Base-by-base conservation (phyloP, 23 tunicate species). In the Styela plicata region DNA sequence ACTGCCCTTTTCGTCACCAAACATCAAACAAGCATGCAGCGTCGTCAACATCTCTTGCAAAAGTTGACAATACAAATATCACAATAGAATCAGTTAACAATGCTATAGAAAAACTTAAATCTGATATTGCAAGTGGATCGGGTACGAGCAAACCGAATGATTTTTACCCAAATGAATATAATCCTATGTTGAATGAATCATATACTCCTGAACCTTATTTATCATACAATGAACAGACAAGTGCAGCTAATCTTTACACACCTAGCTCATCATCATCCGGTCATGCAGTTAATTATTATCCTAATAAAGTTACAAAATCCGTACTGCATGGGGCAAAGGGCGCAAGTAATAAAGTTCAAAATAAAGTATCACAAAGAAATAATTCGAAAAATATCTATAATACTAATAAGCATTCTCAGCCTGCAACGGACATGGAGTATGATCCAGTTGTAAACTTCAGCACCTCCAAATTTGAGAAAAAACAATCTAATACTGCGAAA, bases 361-460 rank as follows among this genome's bases (percentile, higher is more conserved):
- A 52, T 31, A 76, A 44, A 76, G 31, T 26, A 36, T 0, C 67
- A 21, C n/a, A 10, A 0, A 53, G 30, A 1, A 7, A 36, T 18
- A 76, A 76, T 36, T 27, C 52, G n/a, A 76, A 44, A 53, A 76
- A 76, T 53, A 76, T 76, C 16, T 81, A 79, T 69, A 53, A 16
- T 24, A 37, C 24, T 28, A 52, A 69, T 52, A 23, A 33, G 37
- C 44, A 63, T 20, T 17, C 84, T 0, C 52, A 71, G 24, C 88
- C 94, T 0, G 1, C 57, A 0, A 83, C 74, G 36, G 90, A 91
- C 70, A 61, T 91, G 79, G 97, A 91, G 69, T 91, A 91, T 79
- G 97, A 91, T 63, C 97, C 97, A 21, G 52, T 91, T 83, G 79
- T 79, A 18, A 91, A 91, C 63, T 91, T 82, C 64, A 86, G 78